These are phyloP conservation scores for Gallinago stenura DNA, from an alignment of 2,797 vertebrate species.

Conservation along the genomic window DNA sequence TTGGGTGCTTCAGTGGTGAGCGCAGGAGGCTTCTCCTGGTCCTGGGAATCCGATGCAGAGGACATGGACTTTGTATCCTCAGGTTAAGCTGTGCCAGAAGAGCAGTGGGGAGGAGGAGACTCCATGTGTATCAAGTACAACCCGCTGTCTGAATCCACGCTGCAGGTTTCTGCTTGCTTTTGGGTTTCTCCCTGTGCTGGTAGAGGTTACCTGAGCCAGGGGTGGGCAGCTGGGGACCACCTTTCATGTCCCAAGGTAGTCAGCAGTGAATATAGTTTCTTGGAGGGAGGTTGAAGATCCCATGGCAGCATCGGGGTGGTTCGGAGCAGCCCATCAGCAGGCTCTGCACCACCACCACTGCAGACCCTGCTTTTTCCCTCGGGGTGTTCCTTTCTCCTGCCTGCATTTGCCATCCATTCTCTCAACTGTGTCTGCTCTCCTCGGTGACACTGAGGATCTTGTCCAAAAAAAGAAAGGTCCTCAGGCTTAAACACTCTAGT, in stretches of 20 bases:
- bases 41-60: not conserved
- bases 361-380: not conserved
- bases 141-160: fast-evolving
- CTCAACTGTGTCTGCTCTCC: not conserved
- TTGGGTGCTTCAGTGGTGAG: not conserved
- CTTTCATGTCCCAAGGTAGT: too few species aligned
- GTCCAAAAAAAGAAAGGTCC: not conserved
- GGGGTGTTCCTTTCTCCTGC: not conserved
- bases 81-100: not conserved
- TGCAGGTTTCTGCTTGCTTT: not conserved
- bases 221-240: too few species aligned
- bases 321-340: not conserved
- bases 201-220: too few species aligned
- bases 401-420: not conserved
- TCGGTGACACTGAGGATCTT: not conserved
- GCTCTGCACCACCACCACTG: not conserved
- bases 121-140: fast-evolving
- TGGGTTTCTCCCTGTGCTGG: too few species aligned
- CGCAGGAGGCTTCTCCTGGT: not conserved
- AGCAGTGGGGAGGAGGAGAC: not conserved
- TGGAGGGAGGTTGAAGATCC: too few species aligned
- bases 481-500: not conserved
- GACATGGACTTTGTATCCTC: not conserved
- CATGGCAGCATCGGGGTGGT: not conserved
- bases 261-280: too few species aligned